Percentiles rank a stretch among this genome's conserved stretches.
These are phyloP conservation scores for Ormyrus pomaceus DNA, from an alignment of 2,888 invertebrate species.

Conservation along the genomic window DNA sequence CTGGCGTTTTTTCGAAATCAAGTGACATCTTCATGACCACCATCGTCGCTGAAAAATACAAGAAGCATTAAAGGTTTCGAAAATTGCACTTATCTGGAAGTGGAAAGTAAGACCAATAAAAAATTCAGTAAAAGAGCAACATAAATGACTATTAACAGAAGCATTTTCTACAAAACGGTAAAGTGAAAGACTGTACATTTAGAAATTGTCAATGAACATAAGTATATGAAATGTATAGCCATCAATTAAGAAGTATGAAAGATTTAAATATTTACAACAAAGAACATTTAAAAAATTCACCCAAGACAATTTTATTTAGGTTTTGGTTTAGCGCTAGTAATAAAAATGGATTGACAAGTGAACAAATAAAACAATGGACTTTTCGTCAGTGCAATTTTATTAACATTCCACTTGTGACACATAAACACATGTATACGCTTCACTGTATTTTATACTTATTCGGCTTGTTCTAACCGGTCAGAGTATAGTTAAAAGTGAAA, in stretches of 20 bases:
- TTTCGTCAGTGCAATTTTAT: slow-evolving; percentile 29
- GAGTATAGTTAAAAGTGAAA: not conserved
- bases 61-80: too few species aligned
- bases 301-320: too few species aligned
- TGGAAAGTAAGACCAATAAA: not conserved
- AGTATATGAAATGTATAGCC: too few species aligned
- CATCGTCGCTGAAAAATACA: slow-evolving; percentile 11
- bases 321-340: not conserved
- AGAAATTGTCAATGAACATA: too few species aligned
- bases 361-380: not conserved
- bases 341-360: not conserved
- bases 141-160: not conserved
- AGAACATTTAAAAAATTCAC: too few species aligned
- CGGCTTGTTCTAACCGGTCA: not conserved
- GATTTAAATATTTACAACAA: too few species aligned
- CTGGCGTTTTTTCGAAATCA: not conserved
- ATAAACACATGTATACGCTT: slow-evolving; percentile 8
- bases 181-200: too few species aligned
- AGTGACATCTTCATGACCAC: slow-evolving; percentile 31
- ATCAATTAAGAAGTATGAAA: too few species aligned
- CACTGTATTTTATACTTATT: not conserved
- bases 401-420: slow-evolving; percentile 12
- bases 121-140: not conserved
- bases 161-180: too few species aligned
- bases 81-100: too few species aligned